Conservation (phyloP, 2,113 vertebrate species). For the Albula goreensis region DNA sequence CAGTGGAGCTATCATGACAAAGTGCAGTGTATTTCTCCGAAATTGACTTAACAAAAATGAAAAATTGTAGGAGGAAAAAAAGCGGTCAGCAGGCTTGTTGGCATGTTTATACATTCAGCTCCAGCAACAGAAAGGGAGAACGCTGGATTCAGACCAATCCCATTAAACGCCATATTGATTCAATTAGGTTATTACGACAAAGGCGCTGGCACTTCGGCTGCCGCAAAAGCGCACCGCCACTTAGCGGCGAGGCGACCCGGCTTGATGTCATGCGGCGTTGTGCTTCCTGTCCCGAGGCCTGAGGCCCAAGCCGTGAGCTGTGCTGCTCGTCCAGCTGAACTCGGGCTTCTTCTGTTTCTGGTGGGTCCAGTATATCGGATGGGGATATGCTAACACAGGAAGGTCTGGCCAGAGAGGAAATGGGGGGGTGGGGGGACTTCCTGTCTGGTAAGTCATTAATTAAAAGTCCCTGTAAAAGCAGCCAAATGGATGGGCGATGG, state of each 20-base stretch:
- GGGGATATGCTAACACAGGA: neutral
- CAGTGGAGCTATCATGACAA: neutral
- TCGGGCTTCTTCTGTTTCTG: neutral
- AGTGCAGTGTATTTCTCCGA: neutral
- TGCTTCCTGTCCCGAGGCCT: neutral
- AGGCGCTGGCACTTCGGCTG: neutral
- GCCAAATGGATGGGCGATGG: neutral
- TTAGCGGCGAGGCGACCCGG: neutral
- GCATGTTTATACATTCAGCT: neutral
- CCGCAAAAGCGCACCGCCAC: neutral
- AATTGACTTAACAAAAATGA: neutral
- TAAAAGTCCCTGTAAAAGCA: neutral
- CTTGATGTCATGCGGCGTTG: neutral
- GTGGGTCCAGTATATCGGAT: no score
- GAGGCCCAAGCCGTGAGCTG: neutral
- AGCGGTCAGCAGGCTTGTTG: neutral
- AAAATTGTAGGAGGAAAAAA: neutral
- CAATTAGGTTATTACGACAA: neutral
- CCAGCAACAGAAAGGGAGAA: neutral
- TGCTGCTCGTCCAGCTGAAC: neutral
- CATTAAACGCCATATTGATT: neutral
- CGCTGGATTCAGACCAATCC: neutral
- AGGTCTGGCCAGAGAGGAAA: neutral
- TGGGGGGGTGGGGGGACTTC: neutral
- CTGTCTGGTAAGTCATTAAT: conserved; percentile 2